phyloP scores from a whole-genome alignment of 1,140 invertebrate species.

The Drosophila nikananu region DNA sequence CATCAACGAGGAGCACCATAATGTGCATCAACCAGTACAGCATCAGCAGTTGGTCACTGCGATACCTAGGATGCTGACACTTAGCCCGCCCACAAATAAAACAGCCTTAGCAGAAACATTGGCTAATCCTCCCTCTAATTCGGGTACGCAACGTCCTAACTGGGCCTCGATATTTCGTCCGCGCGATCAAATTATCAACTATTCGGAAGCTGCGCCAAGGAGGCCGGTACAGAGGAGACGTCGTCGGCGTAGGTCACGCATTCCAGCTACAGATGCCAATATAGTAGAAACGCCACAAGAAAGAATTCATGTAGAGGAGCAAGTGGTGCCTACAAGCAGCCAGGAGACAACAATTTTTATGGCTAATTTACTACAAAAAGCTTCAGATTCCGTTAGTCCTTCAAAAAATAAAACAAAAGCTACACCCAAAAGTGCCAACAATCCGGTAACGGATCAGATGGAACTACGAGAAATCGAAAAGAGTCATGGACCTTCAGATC shows the following conservation, averaged over 20 bases:
- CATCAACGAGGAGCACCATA: slow-evolving; percentile 56
- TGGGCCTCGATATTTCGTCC: slow-evolving; percentile 49
- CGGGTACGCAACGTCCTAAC: slow-evolving; percentile 16
- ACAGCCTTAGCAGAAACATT: not conserved
- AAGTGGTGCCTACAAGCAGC: not conserved
- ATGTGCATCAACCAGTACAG: slow-evolving; percentile 6
- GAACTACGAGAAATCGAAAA: not conserved
- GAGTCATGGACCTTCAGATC: not conserved
- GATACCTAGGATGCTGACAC: slow-evolving; percentile 19
- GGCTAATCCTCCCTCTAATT: not conserved
- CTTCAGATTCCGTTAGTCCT: not conserved
- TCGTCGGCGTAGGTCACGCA: not conserved
- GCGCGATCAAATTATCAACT: slow-evolving; percentile 21
- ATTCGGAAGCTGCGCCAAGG: slow-evolving; percentile 3
- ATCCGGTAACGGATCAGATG: not conserved
- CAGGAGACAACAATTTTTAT: slow-evolving; percentile 38
- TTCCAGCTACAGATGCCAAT: not conserved
- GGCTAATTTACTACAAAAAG: slow-evolving; percentile 31
- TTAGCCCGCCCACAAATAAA: not conserved
- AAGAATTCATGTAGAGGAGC: not conserved
- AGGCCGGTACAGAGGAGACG: not conserved
- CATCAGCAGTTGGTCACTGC: slow-evolving; percentile 2
- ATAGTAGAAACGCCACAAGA: not conserved
- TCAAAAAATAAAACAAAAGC: too few relatives aligned
- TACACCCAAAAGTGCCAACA: not conserved